phyloP scores from a whole-genome alignment of 2,113 vertebrate genomes.

The Oryzias javanicus region DNA sequence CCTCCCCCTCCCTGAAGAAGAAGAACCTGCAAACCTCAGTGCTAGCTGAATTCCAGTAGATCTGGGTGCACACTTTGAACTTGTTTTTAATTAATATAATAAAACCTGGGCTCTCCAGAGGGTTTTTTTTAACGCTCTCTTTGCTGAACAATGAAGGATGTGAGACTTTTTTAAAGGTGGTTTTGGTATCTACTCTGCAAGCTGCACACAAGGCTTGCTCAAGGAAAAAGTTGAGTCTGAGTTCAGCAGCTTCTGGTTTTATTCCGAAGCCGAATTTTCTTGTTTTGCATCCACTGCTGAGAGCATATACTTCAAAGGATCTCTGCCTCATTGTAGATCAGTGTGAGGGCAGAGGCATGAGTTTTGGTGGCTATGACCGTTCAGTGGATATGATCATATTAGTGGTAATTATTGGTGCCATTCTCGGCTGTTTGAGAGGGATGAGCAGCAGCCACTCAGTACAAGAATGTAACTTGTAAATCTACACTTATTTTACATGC shows the following conservation, averaged over 20 bases:
- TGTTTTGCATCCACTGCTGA: background rate
- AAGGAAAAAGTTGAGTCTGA: slow-evolving; percentile 23
- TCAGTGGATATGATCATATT: slow-evolving; percentile 16
- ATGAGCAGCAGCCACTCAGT: too few relatives aligned
- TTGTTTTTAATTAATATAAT: background rate
- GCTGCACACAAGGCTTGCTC: too few relatives aligned
- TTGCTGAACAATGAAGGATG: slow-evolving; percentile 29
- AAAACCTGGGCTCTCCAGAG: background rate
- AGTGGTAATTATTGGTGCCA: slow-evolving; percentile 3
- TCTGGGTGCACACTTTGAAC: background rate
- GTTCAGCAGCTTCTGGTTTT: slow-evolving; percentile 20
- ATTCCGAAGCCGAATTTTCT: background rate
- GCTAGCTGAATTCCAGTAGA: slow-evolving; percentile 66
- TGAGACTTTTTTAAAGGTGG: background rate
- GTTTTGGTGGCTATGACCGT: slow-evolving; percentile 28
- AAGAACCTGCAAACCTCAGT: slow-evolving; percentile 18
- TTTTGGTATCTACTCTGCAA: too few relatives aligned
- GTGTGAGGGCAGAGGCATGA: slow-evolving; percentile 43
- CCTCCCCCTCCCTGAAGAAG: slow-evolving; percentile 34
- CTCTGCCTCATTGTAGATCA: slow-evolving; percentile 13
- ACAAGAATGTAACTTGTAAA: too few relatives aligned
- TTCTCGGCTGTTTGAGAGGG: background rate
- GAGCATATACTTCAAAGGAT: slow-evolving; percentile 12
- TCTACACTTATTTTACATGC: too few relatives aligned
- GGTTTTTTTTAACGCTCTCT: too few relatives aligned